Evolutionary conservation across 1,140 invertebrate species (phyloP), one percentile per base, ranked within the genome.

Genomic region (Dendrolimus punctatus): DNA sequence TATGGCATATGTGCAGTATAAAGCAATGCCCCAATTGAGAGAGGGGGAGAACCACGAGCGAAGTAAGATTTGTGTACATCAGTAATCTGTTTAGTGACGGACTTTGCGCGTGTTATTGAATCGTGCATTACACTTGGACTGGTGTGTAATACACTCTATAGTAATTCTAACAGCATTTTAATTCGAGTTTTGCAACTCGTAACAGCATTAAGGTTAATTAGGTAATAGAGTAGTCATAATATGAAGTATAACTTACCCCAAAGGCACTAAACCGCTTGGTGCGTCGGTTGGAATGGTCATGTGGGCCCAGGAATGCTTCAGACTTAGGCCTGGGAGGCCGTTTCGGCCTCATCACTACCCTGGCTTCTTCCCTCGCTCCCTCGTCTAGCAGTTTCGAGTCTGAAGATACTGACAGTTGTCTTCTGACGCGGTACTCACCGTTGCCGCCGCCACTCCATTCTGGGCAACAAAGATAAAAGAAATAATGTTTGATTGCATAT

Each of bases 241-340:
- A 23, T 23, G 23, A 40, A 9, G 23, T 23, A 8, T 47, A 36
- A 91, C 92, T 93, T 88, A 96, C 95, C 89, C 95, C 95, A 88
- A 96, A 97, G 70, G 95, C 95, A 71, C 95, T 96, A 89, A 95
- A 96, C 84, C 95, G 89, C 89, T 96, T 96, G 62, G 93, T 94
- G 84, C 93, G 90, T 85, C 92, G 88, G 58, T 90, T 87, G 55
- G 74, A 76, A 57, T 86, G 68, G 65, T 87, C 75, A 59, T 94
- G 93, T 38, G 88, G 90, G 76, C 92, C 92, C 45, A 96, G 90
- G 76, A 95, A 94, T 10, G 95, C 94, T 87, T 96, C 95, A 4
- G 94, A 96, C 82, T 96, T 96, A 63, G 95, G 95, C 89, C 95
- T 89, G 51, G 94, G 94, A 55, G 95, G 95, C 87, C 95, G 94